Evolutionary conservation across 2,797 vertebrate species (phyloP).

Genomic region (Rousettus madagascariensis): DNA sequence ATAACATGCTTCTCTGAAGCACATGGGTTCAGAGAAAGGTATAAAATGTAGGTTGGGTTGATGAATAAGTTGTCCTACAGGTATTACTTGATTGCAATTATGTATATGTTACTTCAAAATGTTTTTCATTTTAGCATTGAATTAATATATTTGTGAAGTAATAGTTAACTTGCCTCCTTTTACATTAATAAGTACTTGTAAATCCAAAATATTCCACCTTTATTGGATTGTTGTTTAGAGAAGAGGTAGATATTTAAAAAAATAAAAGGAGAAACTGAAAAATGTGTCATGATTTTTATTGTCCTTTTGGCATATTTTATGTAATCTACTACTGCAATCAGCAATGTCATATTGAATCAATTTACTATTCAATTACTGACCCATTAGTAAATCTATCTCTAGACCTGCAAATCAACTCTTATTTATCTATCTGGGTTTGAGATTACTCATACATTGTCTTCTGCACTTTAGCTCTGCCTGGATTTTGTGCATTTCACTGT

Average conservation of each 20-base stretch:
- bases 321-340: background rate
- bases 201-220: background rate
- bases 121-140: background rate
- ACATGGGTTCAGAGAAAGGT: background rate
- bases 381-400: background rate
- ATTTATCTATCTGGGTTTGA: background rate
- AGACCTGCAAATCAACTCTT: background rate
- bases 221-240: background rate
- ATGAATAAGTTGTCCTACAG: background rate
- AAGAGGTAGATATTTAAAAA: background rate
- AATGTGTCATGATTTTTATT: constrained; percentile 9
- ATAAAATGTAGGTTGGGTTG: background rate
- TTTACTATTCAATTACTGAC: background rate
- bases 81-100: background rate
- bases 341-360: background rate
- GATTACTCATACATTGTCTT: background rate
- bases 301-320: background rate
- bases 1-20: background rate
- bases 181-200: background rate
- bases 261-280: constrained; percentile 11
- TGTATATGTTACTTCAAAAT: background rate
- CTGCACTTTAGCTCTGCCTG: background rate
- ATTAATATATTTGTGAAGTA: background rate
- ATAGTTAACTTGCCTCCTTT: background rate
- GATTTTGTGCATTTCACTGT: background rate